Conservation (phyloP, 2,113 vertebrate genomes). For the Probosciger aterrimus region DNA sequence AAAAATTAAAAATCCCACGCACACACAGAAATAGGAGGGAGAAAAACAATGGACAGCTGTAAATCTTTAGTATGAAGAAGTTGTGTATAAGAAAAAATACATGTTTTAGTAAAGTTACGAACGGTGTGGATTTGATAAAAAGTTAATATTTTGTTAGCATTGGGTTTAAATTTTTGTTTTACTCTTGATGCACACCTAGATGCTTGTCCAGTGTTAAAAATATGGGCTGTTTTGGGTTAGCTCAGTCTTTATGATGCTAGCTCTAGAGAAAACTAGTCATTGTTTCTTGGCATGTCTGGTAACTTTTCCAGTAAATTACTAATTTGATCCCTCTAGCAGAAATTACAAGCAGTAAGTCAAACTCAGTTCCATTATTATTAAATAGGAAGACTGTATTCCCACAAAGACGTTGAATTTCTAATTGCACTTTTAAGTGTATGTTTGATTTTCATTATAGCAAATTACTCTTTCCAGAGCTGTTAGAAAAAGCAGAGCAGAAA, state of each 20-base stretch:
- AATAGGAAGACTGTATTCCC: not conserved
- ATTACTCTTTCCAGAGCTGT: not conserved
- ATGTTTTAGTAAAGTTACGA: not conserved
- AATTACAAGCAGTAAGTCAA: not conserved
- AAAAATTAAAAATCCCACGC: accelerated
- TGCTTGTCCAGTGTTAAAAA: not conserved
- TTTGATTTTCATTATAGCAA: constrained; percentile 14
- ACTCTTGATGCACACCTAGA: not conserved
- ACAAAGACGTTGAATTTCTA: not conserved
- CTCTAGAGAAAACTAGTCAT: not conserved
- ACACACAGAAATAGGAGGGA: not conserved
- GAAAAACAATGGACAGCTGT: not conserved
- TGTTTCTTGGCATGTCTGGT: not conserved
- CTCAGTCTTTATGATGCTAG: not conserved
- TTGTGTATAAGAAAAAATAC: not conserved
- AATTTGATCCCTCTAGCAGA: not conserved
- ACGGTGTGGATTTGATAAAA: not conserved
- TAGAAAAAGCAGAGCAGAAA: not conserved
- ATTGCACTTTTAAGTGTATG: not conserved
- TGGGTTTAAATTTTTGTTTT: not conserved
- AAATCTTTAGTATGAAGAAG: not conserved
- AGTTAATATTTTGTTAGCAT: not conserved
- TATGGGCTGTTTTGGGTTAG: not conserved
- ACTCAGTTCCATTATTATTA: not conserved
- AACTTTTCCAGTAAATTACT: not conserved